Conservation (phyloP, 2,888 invertebrate species). For the Adelognathus sp. region DNA sequence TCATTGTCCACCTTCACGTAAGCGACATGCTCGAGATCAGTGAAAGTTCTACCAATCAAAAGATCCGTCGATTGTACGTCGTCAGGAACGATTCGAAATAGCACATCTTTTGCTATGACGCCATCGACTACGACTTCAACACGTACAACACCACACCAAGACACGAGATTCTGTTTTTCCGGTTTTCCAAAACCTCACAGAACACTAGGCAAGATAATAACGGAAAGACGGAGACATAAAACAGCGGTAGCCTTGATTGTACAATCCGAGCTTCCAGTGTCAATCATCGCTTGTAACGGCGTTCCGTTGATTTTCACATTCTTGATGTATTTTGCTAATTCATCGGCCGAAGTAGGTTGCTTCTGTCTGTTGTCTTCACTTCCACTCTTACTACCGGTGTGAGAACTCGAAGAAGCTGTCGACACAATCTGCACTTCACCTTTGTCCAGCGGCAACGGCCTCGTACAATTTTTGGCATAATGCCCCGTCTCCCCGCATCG, state of each 20-base stretch:
- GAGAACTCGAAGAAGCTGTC: neutral
- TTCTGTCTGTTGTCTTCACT: neutral
- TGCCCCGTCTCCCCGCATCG: conserved; percentile 22
- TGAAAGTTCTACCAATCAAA: conserved; percentile 59
- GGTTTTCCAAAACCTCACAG: conserved; percentile 35
- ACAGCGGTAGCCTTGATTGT: conserved; percentile 43
- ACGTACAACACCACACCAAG: conserved; percentile 27
- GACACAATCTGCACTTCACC: neutral
- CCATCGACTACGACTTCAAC: conserved; percentile 51
- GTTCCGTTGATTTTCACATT: conserved; percentile 13
- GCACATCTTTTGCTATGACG: conserved; percentile 46
- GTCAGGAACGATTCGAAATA: conserved; percentile 60
- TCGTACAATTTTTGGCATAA: conserved; percentile 15
- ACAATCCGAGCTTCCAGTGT: no score
- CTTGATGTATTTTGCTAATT: conserved; percentile 47
- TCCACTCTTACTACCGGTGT: neutral
- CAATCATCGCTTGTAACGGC: conserved; percentile 28
- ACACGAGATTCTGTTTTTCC: conserved; percentile 12
- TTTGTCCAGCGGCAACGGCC: conserved; percentile 8
- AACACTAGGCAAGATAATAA: neutral
- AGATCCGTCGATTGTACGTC: conserved; percentile 57
- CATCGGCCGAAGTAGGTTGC: neutral
- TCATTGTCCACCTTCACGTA: conserved; percentile 51
- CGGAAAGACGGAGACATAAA: neutral
- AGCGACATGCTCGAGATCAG: conserved; percentile 54